Conservation (phyloP, 2,797 vertebrate genomes). For the Halcyon leucocephala region DNA sequence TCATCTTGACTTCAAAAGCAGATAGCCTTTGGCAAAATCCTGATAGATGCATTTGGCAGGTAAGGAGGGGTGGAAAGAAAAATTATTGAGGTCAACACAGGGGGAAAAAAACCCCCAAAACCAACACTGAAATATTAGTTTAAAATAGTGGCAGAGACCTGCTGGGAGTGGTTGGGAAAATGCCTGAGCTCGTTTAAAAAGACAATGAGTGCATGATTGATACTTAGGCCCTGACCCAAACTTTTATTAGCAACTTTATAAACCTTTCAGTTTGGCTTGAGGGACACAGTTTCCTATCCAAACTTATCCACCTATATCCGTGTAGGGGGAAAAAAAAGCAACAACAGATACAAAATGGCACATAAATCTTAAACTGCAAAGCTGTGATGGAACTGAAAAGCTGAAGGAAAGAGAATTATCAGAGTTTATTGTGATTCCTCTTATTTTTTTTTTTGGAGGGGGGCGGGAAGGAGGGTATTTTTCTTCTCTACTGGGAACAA, state of each 20-base stretch:
- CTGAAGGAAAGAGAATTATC: neutral
- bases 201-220: conserved; percentile 54
- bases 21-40: conserved; percentile 27
- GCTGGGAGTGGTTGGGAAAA: conserved; percentile 48
- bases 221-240: conserved; percentile 42
- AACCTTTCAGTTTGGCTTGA: conserved; percentile 49
- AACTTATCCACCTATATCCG: conserved; percentile 36
- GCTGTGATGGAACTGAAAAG: neutral
- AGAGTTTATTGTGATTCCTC: neutral
- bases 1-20: conserved; percentile 35
- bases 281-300: conserved; percentile 28
- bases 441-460: neutral
- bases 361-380: conserved; percentile 39
- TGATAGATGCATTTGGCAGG: conserved; percentile 40
- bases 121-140: neutral
- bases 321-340: neutral
- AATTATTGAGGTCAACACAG: conserved; percentile 19
- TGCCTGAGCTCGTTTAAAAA: conserved; percentile 36
- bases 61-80: conserved; percentile 10
- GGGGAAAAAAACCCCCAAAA: neutral
- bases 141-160: conserved; percentile 35
- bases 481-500: neutral
- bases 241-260: conserved; percentile 64
- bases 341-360: neutral
- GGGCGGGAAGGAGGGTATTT: accelerated